A percentile compares a stretch with the other conserved stretches of the same genome.
Conservation (phyloP, 2,113 vertebrate species). For the Sorex araneus region DNA sequence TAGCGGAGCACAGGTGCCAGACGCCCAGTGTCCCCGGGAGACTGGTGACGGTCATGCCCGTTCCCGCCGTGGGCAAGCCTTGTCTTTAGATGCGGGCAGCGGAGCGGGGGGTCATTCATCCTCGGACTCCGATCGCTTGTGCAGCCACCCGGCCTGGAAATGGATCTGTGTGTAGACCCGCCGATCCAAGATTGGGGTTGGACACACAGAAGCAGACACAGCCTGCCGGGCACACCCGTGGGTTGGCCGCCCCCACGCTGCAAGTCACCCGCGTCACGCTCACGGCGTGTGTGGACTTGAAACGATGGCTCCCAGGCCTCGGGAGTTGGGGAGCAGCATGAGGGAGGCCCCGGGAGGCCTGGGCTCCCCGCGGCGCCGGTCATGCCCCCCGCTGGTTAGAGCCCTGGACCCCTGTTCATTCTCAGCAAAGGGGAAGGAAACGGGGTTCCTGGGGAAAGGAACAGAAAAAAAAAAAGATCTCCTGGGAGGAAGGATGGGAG, state of each 20-base stretch:
- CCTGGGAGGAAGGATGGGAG: not conserved
- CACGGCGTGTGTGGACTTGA: accelerated
- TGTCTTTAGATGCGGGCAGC: not conserved
- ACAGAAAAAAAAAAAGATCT: slow-evolving; percentile 9
- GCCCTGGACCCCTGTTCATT: not conserved
- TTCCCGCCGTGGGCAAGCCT: not conserved
- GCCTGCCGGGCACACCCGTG: not conserved
- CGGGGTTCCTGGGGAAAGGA: not conserved
- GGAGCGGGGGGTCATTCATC: too few species aligned
- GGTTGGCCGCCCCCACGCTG: accelerated
- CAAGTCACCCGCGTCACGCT: accelerated
- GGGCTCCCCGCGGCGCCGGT: not conserved
- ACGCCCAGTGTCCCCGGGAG: not conserved
- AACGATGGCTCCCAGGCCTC: not conserved
- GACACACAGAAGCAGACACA: not conserved
- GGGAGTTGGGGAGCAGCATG: not conserved
- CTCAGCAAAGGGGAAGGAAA: not conserved
- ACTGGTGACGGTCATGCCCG: too few species aligned
- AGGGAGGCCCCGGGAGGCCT: not conserved
- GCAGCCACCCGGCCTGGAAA: not conserved
- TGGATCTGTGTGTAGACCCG: not conserved
- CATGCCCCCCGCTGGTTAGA: not conserved
- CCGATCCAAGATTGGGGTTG: not conserved
- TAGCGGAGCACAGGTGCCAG: too few species aligned
- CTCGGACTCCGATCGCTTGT: not conserved